phyloP scores from a whole-genome alignment of 1,140 invertebrate genomes.

The Rhyacophila brunnea region DNA sequence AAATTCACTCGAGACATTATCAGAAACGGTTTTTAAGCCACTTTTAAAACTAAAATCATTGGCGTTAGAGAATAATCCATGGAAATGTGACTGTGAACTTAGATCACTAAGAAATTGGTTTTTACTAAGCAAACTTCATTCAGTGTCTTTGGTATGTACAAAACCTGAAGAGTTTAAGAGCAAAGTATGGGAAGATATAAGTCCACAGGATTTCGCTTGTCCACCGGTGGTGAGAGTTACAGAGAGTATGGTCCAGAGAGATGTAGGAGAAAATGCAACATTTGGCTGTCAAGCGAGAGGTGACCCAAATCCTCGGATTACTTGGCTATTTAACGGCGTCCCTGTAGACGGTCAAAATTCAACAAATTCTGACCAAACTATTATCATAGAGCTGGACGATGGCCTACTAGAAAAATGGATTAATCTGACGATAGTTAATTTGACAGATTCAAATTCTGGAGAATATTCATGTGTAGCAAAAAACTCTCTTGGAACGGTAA shows the following conservation, averaged over 20 bases:
- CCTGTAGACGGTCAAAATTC: constrained; percentile 21
- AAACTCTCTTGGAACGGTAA: constrained; percentile 71
- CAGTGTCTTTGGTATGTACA: constrained; percentile 62
- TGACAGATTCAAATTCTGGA: constrained; percentile 69
- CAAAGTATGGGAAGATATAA: constrained; percentile 66
- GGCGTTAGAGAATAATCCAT: constrained; percentile 73
- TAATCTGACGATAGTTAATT: constrained; percentile 66
- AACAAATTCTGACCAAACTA: constrained; percentile 41
- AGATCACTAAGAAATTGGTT: constrained; percentile 73
- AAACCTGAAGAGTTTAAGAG: constrained; percentile 59
- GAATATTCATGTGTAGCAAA: constrained; percentile 76
- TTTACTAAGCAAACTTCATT: constrained; percentile 60
- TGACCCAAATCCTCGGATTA: constrained; percentile 72
- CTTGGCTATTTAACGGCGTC: constrained; percentile 71
- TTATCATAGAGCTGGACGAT: constrained; percentile 46
- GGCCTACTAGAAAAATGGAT: constrained; percentile 60
- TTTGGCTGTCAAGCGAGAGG: constrained; percentile 70
- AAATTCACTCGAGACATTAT: constrained; percentile 66
- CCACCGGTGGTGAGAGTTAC: constrained; percentile 61
- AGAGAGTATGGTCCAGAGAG: constrained; percentile 48
- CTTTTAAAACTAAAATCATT: constrained; percentile 69
- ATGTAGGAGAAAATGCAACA: constrained; percentile 69
- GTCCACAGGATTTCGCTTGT: constrained; percentile 71
- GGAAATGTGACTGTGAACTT: constrained; percentile 79
- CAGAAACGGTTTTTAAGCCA: constrained; percentile 63